Evolutionary conservation across 2,113 vertebrate genomes (phyloP).

Genomic region (Pimephales promelas): DNA sequence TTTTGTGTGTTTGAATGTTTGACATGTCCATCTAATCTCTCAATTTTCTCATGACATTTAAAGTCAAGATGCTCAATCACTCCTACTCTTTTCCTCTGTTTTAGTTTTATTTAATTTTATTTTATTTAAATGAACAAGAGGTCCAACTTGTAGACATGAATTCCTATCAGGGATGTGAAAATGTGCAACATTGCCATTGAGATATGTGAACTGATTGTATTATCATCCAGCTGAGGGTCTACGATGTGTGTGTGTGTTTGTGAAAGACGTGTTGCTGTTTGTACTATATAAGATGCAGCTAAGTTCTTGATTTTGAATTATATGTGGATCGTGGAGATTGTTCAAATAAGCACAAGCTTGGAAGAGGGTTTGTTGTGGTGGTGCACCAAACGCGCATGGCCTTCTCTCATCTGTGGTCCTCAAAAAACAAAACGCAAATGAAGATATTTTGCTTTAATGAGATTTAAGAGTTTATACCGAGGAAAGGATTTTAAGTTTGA

Average conservation of each 20-base stretch:
- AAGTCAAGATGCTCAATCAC: constrained; percentile 36
- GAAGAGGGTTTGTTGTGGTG: constrained; percentile 44
- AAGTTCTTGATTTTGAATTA: constrained; percentile 65
- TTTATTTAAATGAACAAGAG: constrained; percentile 29
- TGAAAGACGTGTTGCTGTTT: constrained; percentile 79
- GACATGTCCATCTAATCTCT: constrained; percentile 10
- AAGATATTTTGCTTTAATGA: background rate
- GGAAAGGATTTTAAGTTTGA: background rate
- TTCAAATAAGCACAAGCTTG: constrained; percentile 58
- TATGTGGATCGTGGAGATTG: constrained; percentile 26
- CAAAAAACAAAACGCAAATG: background rate
- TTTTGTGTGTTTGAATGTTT: constrained; percentile 32
- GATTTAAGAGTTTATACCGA: background rate
- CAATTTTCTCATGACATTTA: constrained; percentile 30
- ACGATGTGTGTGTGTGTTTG: constrained; percentile 35
- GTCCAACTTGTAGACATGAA: constrained; percentile 31
- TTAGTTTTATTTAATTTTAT: background rate
- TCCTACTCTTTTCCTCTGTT: constrained; percentile 4
- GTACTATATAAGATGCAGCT: constrained; percentile 86
- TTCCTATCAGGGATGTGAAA: constrained; percentile 29
- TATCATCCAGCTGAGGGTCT: constrained; percentile 10
- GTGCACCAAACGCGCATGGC: background rate
- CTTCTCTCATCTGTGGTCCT: background rate
- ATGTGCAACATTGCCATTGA: constrained; percentile 11
- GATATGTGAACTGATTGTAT: constrained; percentile 25